Percentiles rank a stretch among this genome's conserved stretches.
phyloP scores from a whole-genome alignment of 2,113 vertebrate species.

The Saiga tatarica region DNA sequence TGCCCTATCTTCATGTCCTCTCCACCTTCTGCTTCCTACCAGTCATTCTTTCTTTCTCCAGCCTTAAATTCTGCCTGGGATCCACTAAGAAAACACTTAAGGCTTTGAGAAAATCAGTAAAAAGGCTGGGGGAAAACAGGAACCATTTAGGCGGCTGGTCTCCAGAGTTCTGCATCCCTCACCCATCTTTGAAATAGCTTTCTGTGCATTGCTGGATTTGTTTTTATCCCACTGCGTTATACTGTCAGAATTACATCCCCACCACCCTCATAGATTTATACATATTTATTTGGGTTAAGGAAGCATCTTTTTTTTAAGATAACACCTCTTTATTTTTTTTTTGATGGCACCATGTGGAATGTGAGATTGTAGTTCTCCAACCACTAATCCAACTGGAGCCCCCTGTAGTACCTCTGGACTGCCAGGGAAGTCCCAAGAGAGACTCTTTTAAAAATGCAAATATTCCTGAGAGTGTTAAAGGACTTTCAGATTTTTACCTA shows the following conservation, averaged over 20 bases:
- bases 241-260: neutral
- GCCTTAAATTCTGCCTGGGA: neutral
- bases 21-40: neutral
- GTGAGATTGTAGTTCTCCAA: neutral
- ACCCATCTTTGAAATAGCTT: neutral
- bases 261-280: neutral
- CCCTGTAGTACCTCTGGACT: neutral
- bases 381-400: neutral
- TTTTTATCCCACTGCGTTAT: neutral
- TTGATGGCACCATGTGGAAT: neutral
- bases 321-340: neutral
- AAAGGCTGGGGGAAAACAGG: neutral
- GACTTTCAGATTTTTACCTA: neutral
- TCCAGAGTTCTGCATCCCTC: neutral
- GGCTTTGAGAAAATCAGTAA: neutral
- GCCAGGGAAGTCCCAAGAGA: neutral
- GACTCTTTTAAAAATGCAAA: constrained; percentile 17
- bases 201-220: neutral
- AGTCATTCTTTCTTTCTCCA: neutral
- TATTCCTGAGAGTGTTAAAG: neutral
- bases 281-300: neutral
- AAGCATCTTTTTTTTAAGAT: neutral
- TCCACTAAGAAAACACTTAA: neutral
- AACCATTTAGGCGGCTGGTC: neutral
- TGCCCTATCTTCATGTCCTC: neutral